Evolutionary conservation across 23 tunicate species (phyloP), one percentile per base, ranked within the genome.

Genomic region (Ciona savignyi): DNA sequence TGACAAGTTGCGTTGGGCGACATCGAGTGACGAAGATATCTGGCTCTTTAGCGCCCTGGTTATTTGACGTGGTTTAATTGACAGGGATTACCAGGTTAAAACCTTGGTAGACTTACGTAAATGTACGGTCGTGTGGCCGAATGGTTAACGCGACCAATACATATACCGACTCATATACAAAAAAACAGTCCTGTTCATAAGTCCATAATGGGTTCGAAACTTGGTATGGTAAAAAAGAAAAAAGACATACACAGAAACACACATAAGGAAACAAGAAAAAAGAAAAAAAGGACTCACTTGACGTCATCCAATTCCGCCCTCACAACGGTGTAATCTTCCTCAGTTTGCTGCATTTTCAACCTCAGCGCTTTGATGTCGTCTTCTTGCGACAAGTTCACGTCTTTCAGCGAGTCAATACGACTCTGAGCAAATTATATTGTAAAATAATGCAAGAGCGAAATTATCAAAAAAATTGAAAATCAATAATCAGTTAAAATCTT

Each of bases 351-450:
- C 2, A 91, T 32, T 51, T 84, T 84, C 34, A 82, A 35, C 30
- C 91, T 67, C 74, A 91, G 66, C 15, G 76, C 79, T 76, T 91
- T 91, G 25, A 91, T 65, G 34, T 91, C 97, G n/a, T 81, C 97
- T 33, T 84, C 91, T 29, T 73, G 83, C 2, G 86, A 78, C 23
- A 76, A 30, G 83, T 85, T 91, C 62, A 85, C 34, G 32, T 85
- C 91, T 32, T 72, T 91, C 72, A 88, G 62, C 0, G 97, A 75
- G 30, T 84, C 82, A 34, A 91, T 33, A 19, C 89, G 86, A 35
- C 88, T 81, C 83, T 83, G 64, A 9, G 67, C 22, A 22, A 63
- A 60, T n/a, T n/a, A n/a, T n/a, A n/a, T n/a, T n/a, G 62, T 19
- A 51, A 21, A 51, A 19, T 21, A 51, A 21, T 19, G 21, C 20